Evolutionary conservation across 2,797 vertebrate genomes (phyloP).

Genomic region (Acanthurus leucopareius): DNA sequence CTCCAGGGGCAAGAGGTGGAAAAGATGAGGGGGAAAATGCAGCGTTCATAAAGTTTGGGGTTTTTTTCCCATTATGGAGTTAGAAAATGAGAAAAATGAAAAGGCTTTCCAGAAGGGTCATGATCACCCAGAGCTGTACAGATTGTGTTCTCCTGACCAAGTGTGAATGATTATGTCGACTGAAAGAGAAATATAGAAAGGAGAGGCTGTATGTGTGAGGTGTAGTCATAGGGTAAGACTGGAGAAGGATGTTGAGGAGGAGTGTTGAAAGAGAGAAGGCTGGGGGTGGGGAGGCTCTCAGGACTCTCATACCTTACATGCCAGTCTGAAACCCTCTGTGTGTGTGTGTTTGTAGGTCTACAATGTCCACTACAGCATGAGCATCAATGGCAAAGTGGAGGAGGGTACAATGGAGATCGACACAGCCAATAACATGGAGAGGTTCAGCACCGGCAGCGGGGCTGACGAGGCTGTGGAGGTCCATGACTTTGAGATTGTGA

Average conservation of each 20-base stretch:
- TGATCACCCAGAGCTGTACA: slow-evolving; percentile 36
- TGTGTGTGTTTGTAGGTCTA: slow-evolving; percentile 87
- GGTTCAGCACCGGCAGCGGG: slow-evolving; percentile 92
- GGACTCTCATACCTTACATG: slow-evolving; percentile 71
- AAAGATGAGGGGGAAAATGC: slow-evolving; percentile 44
- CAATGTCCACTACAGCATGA: slow-evolving; percentile 97
- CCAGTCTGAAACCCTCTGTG: slow-evolving; percentile 57
- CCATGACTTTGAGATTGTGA: slow-evolving; percentile 96
- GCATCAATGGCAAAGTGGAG: slow-evolving; percentile 95
- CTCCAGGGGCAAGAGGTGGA: slow-evolving; percentile 84
- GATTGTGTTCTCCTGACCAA: slow-evolving; percentile 33
- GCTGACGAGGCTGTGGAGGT: slow-evolving; percentile 92
- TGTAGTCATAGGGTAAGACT: slow-evolving; percentile 39
- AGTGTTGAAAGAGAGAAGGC: slow-evolving; percentile 27
- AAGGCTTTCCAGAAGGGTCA: slow-evolving; percentile 42
- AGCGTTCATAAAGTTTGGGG: slow-evolving; percentile 30
- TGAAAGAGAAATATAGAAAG: slow-evolving; percentile 45
- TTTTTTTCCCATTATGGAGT: slow-evolving; percentile 32
- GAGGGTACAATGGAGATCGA: slow-evolving; percentile 96
- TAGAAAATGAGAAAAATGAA: slow-evolving; percentile 58
- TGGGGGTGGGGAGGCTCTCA: slow-evolving; percentile 42
- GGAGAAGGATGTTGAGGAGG: slow-evolving; percentile 28
- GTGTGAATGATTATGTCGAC: slow-evolving; percentile 35
- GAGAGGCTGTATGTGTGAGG: slow-evolving; percentile 36
- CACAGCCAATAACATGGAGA: slow-evolving; percentile 91